A percentile compares a stretch with the other conserved stretches of the same genome.
Evolutionary conservation across 2,888 invertebrate genomes (phyloP).

Genomic region (Palloptera scutellata): DNA sequence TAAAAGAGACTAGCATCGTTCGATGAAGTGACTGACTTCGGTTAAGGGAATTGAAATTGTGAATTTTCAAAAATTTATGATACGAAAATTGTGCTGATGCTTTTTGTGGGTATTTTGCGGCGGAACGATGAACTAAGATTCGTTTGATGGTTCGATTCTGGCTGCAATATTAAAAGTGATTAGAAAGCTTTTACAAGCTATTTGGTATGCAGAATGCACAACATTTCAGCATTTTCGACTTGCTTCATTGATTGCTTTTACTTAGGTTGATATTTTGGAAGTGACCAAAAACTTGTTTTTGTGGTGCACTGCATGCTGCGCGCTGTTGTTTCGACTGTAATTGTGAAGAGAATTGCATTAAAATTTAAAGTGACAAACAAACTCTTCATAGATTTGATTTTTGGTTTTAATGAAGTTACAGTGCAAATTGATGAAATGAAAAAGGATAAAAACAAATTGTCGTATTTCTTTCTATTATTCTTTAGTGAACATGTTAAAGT

Average conservation of each 20-base stretch:
- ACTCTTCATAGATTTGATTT: too few relatives aligned
- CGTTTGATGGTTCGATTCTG: conserved; percentile 3
- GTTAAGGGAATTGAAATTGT: conserved; percentile 9
- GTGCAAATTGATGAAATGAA: too few relatives aligned
- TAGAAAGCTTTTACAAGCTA: conserved; percentile 10
- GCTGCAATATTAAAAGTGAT: conserved; percentile 15
- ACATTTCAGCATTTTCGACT: too few relatives aligned
- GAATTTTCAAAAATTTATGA: conserved; percentile 24
- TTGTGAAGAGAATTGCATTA: conserved; percentile 19
- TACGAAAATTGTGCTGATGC: conserved; percentile 13
- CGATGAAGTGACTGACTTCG: background rate
- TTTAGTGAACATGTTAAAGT: too few relatives aligned
- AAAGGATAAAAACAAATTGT: too few relatives aligned
- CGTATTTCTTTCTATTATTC: too few relatives aligned
- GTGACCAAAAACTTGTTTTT: background rate
- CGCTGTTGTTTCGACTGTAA: background rate
- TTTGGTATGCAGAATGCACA: background rate
- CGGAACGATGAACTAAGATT: background rate
- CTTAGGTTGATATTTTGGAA: too few relatives aligned
- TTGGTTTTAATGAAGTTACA: too few relatives aligned
- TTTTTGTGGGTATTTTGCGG: conserved; percentile 3
- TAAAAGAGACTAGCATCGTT: background rate
- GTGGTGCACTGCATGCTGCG: conserved; percentile 1
- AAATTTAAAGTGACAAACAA: too few relatives aligned
- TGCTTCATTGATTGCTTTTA: too few relatives aligned